A percentile compares a stretch with the other conserved stretches of the same genome.
Conservation (phyloP, 2,113 vertebrate genomes). For the Pteruthius melanotis region DNA sequence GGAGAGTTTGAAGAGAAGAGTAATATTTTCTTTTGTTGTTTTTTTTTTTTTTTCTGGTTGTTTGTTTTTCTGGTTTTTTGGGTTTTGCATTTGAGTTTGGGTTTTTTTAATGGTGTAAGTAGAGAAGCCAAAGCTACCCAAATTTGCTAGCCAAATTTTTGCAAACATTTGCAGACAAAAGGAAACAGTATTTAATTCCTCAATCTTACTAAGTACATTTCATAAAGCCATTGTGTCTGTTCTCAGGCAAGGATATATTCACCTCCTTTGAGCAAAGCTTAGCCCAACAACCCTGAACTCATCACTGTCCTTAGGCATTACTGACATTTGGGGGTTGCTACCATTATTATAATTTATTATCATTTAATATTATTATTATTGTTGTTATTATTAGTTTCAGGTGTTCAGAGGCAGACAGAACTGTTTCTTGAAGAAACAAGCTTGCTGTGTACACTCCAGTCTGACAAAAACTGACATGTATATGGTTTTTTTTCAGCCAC, state of each 20-base stretch:
- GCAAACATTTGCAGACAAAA: background rate
- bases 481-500: background rate
- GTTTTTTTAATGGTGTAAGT: background rate
- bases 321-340: background rate
- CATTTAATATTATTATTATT: too few species aligned
- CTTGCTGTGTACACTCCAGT: background rate
- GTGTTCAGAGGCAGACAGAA: background rate
- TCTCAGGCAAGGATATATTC: background rate
- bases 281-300: background rate
- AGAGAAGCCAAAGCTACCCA: background rate
- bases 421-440: background rate
- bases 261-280: background rate
- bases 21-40: background rate
- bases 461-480: background rate
- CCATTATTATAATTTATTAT: background rate
- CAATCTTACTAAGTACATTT: background rate
- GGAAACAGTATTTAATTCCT: background rate
- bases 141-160: background rate
- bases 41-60: background rate
- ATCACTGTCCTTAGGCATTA: background rate
- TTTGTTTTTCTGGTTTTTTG: background rate
- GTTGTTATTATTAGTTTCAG: background rate
- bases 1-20: background rate
- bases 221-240: background rate
- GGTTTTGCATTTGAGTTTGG: background rate